A percentile compares a stretch with the other conserved stretches of the same genome.
phyloP scores from a whole-genome alignment of 1,140 invertebrate genomes.

The Choristoneura fumiferana region DNA sequence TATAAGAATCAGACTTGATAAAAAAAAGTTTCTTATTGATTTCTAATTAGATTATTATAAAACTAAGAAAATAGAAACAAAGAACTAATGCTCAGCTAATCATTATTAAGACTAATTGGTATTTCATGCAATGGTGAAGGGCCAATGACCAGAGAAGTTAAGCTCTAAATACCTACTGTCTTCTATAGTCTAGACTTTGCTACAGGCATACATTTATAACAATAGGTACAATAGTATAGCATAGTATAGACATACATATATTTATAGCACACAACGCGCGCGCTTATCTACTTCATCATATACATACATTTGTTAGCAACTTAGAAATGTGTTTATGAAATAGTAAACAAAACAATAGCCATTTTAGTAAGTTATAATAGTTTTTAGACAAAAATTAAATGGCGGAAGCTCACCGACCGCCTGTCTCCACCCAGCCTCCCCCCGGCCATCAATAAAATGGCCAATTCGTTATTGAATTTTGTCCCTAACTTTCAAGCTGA shows the following conservation, averaged over 20 bases:
- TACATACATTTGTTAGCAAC: slow-evolving; percentile 6
- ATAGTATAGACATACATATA: slow-evolving; percentile 7
- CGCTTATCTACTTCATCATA: slow-evolving; percentile 20
- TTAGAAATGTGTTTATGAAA: slow-evolving; percentile 19
- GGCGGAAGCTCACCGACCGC: slow-evolving; percentile 61
- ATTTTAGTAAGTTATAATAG: slow-evolving; percentile 37
- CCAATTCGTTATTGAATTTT: slow-evolving; percentile 79
- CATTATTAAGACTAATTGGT: too few species aligned
- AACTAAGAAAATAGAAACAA: neutral
- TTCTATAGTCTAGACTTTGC: slow-evolving; percentile 14
- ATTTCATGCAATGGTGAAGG: slow-evolving; percentile 7
- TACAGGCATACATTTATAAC: slow-evolving; percentile 3
- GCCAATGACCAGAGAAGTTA: slow-evolving; percentile 2
- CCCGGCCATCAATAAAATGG: slow-evolving; percentile 79
- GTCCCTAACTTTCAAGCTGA: slow-evolving; percentile 62
- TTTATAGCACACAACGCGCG: slow-evolving; percentile 2
- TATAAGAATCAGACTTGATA: too few species aligned
- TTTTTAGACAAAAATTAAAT: slow-evolving; percentile 53
- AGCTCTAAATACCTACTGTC: slow-evolving; percentile 18
- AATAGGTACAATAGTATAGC: slow-evolving; percentile 1
- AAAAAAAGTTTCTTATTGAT: too few species aligned
- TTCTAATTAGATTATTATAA: neutral
- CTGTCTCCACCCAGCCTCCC: slow-evolving; percentile 74
- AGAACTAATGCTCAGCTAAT: too few species aligned
- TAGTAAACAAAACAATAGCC: slow-evolving; percentile 38